phyloP scores from a whole-genome alignment of 2,797 vertebrate species.

The Mareca penelope region DNA sequence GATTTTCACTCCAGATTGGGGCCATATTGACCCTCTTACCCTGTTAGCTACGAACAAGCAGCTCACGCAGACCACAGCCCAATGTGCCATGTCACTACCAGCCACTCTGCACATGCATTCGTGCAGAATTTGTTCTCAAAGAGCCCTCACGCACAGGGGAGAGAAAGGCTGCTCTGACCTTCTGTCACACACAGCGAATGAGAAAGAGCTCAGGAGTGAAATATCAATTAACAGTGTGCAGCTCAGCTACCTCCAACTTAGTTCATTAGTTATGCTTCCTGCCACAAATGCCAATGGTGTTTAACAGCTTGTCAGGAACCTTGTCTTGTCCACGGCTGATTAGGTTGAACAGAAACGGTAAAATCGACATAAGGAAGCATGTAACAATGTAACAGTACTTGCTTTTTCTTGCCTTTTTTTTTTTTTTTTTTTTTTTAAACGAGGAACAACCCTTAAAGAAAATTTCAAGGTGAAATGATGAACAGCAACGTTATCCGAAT shows the following conservation, averaged over 20 bases:
- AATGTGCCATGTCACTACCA: fast-evolving
- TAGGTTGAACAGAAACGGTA: neutral
- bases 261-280: slow-evolving; percentile 36
- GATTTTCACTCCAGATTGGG: neutral
- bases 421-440: neutral
- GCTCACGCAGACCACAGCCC: fast-evolving
- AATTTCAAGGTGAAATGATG: neutral
- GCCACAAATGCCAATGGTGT: slow-evolving; percentile 12
- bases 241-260: neutral
- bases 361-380: neutral
- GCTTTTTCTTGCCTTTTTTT: neutral
- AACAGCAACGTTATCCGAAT: neutral
- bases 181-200: neutral
- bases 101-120: neutral
- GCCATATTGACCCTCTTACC: neutral
- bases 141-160: neutral
- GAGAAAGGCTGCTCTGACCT: slow-evolving; percentile 33
- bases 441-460: neutral
- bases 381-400: neutral
- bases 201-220: neutral
- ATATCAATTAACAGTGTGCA: slow-evolving; percentile 1
- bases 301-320: slow-evolving; percentile 15
- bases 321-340: neutral
- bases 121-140: neutral
- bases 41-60: neutral